phyloP scores from a whole-genome alignment of 2,888 invertebrate species.

The Cylloceria caligata region DNA sequence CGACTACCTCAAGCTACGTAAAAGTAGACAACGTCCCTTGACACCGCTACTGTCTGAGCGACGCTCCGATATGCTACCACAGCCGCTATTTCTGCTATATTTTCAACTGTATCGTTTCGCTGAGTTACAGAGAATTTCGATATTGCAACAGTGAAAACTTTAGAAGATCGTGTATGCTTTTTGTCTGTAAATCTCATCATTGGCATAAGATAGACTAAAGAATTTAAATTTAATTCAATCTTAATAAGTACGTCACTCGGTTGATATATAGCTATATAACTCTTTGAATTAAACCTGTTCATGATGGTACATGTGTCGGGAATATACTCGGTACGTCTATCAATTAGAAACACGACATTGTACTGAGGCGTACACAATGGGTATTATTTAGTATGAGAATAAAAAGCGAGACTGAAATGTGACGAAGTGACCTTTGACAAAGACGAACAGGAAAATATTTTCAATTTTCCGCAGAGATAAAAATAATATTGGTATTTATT shows the following conservation, averaged over 20 bases:
- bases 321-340: constrained; percentile 20
- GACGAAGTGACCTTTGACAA: constrained; percentile 59
- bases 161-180: background rate
- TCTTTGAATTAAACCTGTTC: constrained; percentile 4
- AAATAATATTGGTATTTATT: background rate
- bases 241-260: constrained; percentile 3
- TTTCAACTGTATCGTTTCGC: background rate
- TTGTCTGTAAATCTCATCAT: background rate
- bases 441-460: constrained; percentile 48
- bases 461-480: constrained; percentile 1
- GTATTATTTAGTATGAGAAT: constrained; percentile 29
- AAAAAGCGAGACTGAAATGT: constrained; percentile 47
- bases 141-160: background rate
- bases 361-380: constrained; percentile 16
- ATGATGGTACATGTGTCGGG: background rate
- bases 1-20: no score
- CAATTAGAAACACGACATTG: constrained; percentile 51
- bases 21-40: no score
- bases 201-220: constrained; percentile 1
- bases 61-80: no score
- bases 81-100: background rate
- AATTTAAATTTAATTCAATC: background rate
- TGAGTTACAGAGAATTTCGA: background rate
- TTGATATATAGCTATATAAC: background rate
- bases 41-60: no score